Conservation (phyloP, 2,797 vertebrate species). For the Phrynocephalus forsythii region DNA sequence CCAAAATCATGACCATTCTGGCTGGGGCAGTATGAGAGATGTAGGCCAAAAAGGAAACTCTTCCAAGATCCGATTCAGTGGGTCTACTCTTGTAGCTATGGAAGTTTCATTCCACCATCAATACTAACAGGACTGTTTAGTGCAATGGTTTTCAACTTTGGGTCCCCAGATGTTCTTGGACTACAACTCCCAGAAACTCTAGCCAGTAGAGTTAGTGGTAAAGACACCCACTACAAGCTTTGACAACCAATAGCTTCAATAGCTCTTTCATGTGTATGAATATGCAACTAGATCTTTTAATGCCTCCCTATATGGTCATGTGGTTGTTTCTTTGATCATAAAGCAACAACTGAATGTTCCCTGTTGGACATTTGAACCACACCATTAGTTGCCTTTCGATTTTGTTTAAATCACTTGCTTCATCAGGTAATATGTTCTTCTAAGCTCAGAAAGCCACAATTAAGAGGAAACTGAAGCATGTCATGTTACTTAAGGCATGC, state of each 20-base stretch:
- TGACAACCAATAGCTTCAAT: not conserved
- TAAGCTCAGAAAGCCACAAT: not conserved
- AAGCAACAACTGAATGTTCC: not conserved
- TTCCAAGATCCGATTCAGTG: too few species aligned
- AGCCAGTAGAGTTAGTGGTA: too few species aligned
- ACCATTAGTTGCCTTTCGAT: not conserved
- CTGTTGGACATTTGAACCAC: not conserved
- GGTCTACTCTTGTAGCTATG: too few species aligned
- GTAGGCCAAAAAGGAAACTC: too few species aligned
- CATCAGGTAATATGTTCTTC: slow-evolving; percentile 18
- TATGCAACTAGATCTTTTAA: too few species aligned
- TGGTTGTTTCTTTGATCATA: not conserved
- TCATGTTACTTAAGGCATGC: not conserved
- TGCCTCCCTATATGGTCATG: not conserved
- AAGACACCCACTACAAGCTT: not conserved
- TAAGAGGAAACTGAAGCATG: not conserved
- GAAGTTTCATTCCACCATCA: not conserved
- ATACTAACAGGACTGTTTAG: not conserved
- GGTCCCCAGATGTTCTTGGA: too few species aligned
- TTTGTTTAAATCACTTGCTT: not conserved
- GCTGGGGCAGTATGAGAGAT: too few species aligned
- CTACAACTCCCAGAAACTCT: too few species aligned
- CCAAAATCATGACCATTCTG: not conserved
- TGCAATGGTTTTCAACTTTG: too few species aligned
- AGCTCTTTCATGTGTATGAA: not conserved